A percentile compares a stretch with the other conserved stretches of the same genome.
These are phyloP conservation scores for Rhynchotus rufescens DNA, from an alignment of 2,797 vertebrate species.

Conservation along the genomic window DNA sequence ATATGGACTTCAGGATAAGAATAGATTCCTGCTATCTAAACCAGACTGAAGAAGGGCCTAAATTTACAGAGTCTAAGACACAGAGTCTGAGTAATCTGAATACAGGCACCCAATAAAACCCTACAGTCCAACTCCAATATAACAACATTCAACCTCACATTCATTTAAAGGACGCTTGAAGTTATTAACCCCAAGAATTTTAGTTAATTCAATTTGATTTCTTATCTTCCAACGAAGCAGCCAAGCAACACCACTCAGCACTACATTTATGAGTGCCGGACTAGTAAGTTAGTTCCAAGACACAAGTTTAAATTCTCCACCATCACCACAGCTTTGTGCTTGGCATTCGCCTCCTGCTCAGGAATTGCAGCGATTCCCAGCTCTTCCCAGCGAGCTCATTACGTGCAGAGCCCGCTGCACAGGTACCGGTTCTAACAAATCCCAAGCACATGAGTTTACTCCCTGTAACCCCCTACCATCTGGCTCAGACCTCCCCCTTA, in stretches of 20 bases:
- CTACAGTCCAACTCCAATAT: not conserved
- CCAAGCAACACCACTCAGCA: not conserved
- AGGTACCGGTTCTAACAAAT: not conserved
- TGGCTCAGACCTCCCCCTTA: slow-evolving; percentile 43
- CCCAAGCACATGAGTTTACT: not conserved
- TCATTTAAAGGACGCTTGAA: not conserved
- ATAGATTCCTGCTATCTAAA: not conserved
- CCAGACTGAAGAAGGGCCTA: not conserved
- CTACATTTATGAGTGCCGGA: not conserved
- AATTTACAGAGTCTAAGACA: not conserved
- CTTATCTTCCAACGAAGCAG: not conserved
- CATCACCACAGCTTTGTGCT: not conserved
- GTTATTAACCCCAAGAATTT: not conserved
- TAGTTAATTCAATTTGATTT: not conserved
- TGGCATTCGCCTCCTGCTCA: not conserved
- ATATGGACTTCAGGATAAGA: not conserved
- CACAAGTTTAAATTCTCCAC: not conserved
- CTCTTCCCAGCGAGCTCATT: not conserved
- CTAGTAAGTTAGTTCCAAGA: slow-evolving; percentile 12
- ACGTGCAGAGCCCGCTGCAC: not conserved
- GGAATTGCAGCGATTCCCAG: not conserved
- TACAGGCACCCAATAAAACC: not conserved
- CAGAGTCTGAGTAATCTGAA: not conserved
- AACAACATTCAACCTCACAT: not conserved
- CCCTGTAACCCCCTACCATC: slow-evolving; percentile 44